Evolutionary conservation across 37 sponge, comb jelly and placozoan species (phyloP).

Genomic region (Ianthella basta): DNA sequence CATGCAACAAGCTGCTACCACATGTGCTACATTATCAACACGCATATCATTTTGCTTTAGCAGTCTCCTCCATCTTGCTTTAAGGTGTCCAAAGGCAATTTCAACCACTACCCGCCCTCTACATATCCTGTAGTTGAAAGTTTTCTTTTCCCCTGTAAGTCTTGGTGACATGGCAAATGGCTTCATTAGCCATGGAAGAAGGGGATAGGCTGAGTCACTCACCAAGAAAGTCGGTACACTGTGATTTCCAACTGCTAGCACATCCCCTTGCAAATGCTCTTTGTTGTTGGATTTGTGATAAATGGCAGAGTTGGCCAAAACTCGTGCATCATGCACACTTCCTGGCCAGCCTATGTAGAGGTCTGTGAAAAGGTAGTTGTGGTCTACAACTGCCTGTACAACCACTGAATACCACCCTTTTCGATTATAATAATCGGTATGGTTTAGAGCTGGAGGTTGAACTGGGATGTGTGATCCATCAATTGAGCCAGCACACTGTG

Average conservation of each 20-base stretch:
- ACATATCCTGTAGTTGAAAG: slow-evolving; percentile 21
- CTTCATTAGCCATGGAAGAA: slow-evolving; percentile 4
- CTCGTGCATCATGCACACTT: slow-evolving; percentile 12
- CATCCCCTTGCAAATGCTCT: neutral
- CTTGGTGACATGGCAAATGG: neutral
- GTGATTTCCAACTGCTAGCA: neutral
- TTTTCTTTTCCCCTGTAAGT: neutral
- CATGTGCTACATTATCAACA: neutral
- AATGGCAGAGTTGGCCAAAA: neutral
- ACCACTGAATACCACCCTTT: neutral
- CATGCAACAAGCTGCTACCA: neutral
- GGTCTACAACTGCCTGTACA: neutral
- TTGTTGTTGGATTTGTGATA: neutral
- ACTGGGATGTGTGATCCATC: slow-evolving; percentile 25
- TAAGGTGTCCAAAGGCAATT: slow-evolving; percentile 24
- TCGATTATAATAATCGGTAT: slow-evolving; percentile 6
- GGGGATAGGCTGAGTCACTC: slow-evolving; percentile 1
- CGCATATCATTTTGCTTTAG: neutral
- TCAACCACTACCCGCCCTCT: slow-evolving; percentile 24
- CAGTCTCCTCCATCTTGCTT: slow-evolving; percentile 16
- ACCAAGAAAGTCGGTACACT: neutral
- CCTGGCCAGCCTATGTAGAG: neutral
- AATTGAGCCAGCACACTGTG: slow-evolving; percentile 13
- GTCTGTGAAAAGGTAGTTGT: neutral
- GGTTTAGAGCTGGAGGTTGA: neutral